These are phyloP conservation scores for Drosophila setifemur DNA, from an alignment of 1,140 invertebrate genomes.

Conservation along the genomic window DNA sequence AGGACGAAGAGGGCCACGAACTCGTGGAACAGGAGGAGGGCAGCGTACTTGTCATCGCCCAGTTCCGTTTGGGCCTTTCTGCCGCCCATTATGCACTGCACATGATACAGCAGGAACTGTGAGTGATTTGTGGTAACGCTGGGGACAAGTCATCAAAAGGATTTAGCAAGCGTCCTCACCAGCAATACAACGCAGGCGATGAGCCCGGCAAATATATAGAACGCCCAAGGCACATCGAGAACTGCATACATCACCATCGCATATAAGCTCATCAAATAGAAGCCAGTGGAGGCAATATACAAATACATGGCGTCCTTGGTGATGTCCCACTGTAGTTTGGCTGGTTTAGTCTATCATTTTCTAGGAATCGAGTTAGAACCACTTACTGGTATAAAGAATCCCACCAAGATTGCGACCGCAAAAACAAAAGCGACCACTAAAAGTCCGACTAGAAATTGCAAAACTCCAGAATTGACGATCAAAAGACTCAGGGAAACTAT, in stretches of 20 bases:
- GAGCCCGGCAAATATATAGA: conserved; percentile 29
- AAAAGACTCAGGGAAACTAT: conserved; percentile 12
- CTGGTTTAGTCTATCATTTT: not conserved
- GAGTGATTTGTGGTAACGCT: conserved; percentile 40
- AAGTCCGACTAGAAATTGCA: conserved; percentile 3
- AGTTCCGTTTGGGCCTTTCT: conserved; percentile 14
- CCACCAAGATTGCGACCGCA: conserved; percentile 9
- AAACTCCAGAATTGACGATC: not conserved
- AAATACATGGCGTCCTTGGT: conserved; percentile 17
- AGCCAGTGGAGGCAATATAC: conserved; percentile 1
- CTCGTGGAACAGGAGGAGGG: conserved; percentile 58
- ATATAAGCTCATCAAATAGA: conserved; percentile 43
- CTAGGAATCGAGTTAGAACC: too few species aligned
- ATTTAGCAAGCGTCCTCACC: conserved; percentile 35
- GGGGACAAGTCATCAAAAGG: not conserved
- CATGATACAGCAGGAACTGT: conserved; percentile 66
- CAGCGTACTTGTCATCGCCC: conserved; percentile 46
- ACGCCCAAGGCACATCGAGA: conserved; percentile 1
- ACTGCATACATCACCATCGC: conserved; percentile 1
- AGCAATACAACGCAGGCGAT: conserved; percentile 23
- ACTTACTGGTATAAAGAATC: conserved; percentile 32
- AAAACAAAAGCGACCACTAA: conserved; percentile 3
- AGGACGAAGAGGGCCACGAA: conserved; percentile 53
- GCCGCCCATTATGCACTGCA: conserved; percentile 49
- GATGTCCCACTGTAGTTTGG: conserved; percentile 28